A percentile compares a stretch with the other conserved stretches of the same genome.
phyloP scores from a whole-genome alignment of 23 tunicate species.

The Phallusia fumigata region DNA sequence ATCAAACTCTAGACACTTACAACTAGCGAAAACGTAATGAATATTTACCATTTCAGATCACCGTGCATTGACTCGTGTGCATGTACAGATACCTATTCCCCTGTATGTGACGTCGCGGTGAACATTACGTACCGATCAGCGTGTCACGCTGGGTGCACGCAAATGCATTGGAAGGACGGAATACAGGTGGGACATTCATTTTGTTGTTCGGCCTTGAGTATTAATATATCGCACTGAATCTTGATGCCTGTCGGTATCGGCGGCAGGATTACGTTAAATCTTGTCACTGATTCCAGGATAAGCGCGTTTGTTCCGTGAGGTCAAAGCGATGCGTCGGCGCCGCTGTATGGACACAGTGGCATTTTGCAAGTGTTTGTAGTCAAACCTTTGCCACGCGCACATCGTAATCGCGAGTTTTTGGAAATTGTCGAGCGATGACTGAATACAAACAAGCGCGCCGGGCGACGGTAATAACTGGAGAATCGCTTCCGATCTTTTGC shows the following conservation, averaged over 20 bases:
- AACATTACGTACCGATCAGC: slow-evolving; percentile 74
- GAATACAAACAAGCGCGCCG: background rate
- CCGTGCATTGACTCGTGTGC: background rate
- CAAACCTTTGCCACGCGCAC: background rate
- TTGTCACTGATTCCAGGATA: background rate
- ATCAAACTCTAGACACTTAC: too few relatives aligned
- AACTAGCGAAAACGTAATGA: background rate
- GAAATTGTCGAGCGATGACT: slow-evolving; percentile 8
- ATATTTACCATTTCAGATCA: background rate
- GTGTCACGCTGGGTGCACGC: slow-evolving; percentile 78
- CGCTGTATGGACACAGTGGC: background rate
- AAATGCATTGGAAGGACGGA: background rate
- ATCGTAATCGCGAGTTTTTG: background rate
- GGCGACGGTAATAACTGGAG: background rate
- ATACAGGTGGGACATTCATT: slow-evolving; percentile 17
- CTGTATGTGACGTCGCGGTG: slow-evolving; percentile 80
- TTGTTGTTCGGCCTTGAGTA: too few relatives aligned
- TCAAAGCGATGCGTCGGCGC: background rate
- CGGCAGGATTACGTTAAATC: background rate
- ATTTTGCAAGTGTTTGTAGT: background rate
- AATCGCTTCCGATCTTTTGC: background rate
- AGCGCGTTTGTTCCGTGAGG: background rate
- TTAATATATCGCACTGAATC: background rate
- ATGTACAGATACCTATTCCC: slow-evolving; percentile 36
- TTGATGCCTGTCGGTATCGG: background rate